Evolutionary conservation across 1,140 invertebrate genomes (phyloP).

Genomic region (Anthonomus grandis): DNA sequence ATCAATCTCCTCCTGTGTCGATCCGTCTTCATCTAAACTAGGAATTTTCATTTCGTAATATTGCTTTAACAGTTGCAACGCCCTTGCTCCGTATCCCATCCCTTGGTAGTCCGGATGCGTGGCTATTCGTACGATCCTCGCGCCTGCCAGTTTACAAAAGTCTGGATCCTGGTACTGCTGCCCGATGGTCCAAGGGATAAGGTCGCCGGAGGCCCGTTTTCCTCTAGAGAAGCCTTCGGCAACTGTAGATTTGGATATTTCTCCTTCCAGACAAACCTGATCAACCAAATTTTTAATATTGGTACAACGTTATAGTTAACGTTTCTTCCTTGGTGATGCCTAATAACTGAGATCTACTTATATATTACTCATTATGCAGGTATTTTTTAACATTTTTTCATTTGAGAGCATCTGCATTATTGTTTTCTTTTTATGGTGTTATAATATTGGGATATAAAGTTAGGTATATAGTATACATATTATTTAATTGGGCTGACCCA

Average conservation of each 20-base stretch:
- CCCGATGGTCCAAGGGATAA: constrained; percentile 97
- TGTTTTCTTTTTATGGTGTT: no score
- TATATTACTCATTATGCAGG: no score
- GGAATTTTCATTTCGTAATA: constrained; percentile 88
- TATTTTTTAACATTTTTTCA: no score
- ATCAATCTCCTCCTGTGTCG: constrained; percentile 52
- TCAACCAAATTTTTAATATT: no score
- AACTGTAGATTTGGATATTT: constrained; percentile 81
- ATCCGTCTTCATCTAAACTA: constrained; percentile 10
- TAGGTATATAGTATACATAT: no score
- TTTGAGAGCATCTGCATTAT: no score
- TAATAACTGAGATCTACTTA: no score
- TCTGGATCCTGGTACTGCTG: constrained; percentile 94
- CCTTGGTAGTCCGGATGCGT: constrained; percentile 97
- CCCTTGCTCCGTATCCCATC: constrained; percentile 92
- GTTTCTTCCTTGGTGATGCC: not conserved
- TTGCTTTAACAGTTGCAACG: constrained; percentile 76
- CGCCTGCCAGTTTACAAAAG: constrained; percentile 88
- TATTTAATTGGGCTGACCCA: no score
- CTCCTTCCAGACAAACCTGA: constrained; percentile 88
- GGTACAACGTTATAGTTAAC: not conserved
- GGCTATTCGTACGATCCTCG: constrained; percentile 91
- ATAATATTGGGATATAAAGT: no score
- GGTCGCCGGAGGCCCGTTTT: constrained; percentile 88
- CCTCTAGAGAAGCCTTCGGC: constrained; percentile 77